Base-by-base conservation (phyloP, 2,113 vertebrate genomes). In the Sitta europaea region DNA sequence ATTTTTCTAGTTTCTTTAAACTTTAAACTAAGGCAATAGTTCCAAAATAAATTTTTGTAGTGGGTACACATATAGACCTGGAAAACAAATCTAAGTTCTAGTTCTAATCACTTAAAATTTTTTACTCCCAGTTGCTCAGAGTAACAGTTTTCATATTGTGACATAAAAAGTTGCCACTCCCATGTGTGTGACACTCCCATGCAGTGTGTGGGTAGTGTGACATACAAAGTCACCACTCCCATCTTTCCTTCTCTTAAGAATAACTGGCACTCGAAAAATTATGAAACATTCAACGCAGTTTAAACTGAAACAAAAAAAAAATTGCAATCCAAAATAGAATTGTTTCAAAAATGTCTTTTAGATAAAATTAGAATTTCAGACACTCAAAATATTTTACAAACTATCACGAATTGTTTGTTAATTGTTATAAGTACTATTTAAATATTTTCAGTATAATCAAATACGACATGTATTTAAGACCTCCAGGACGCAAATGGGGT, bases 231-330 rank as follows among this genome's bases (percentile, higher is more conserved):
- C 45, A 91, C 65, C 38, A 40, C 31, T 47, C 45, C 38, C 12
- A 16, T 5, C 29, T 88, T 74, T 88, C 43, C 40, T 59, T 57
- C 67, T 76, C 18, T 50, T 51, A 78, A 74, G 19, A 62, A 36
- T 14, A 1, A 2, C 0, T 63, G 76, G n/a, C 31, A n/a, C 1
- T 36, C 1, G 1, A 92, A 79, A 86, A 76, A 87, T 1, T 2
- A 47, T n/a, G 14, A 86, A 86, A 71, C 10, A 36, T 24, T 51
- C 21, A 54, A 31, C 3, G 3, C 4, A 70, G 12, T 67, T 70
- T n/a, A 22, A 87, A 72, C 4, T 53, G 31, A 66, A 86, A 66
- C 29, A 19, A 51, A 54, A 48, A 58, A 42, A 25, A 7, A 8
- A 76, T 33, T 23, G 33, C 13, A 71, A 27, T 53, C 22, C 24